Evolutionary conservation across 1,140 invertebrate species (phyloP).

Genomic region (Pogonognathellus flavescens): DNA sequence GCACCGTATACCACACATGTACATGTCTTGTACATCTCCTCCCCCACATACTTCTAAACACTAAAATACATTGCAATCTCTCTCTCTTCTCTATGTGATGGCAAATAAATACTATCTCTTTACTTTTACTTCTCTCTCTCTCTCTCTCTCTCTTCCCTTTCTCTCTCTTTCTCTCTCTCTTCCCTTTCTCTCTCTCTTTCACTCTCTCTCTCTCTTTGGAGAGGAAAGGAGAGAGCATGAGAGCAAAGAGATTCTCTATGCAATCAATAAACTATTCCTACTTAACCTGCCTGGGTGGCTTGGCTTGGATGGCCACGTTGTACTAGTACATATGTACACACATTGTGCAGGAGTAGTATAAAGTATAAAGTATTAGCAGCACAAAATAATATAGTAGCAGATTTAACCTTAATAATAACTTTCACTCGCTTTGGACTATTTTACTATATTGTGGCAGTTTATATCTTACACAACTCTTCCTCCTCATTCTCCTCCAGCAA

Average conservation of each 20-base stretch:
- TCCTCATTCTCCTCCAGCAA: no score
- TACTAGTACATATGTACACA: background rate
- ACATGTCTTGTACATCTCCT: no score
- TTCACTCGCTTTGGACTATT: no score
- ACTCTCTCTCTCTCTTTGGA: background rate
- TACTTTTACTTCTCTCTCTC: background rate
- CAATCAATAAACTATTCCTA: constrained; percentile 20
- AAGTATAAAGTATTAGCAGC: background rate
- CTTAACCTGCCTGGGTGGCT: background rate
- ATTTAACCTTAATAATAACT: no score
- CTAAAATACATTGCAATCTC: no score
- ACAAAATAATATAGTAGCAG: background rate
- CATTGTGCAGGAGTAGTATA: background rate
- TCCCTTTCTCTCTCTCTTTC: background rate
- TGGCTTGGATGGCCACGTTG: no score
- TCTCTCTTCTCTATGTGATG: background rate
- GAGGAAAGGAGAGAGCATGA: background rate
- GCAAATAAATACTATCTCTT: background rate
- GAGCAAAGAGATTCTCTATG: background rate
- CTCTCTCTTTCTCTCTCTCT: background rate
- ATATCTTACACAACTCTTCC: no score
- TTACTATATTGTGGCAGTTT: no score
- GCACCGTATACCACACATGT: no score
- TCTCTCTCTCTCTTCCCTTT: background rate
- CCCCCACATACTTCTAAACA: no score